These are phyloP conservation scores for Ptilodon capucinus DNA, from an alignment of 2,888 invertebrate species.

Conservation along the genomic window DNA sequence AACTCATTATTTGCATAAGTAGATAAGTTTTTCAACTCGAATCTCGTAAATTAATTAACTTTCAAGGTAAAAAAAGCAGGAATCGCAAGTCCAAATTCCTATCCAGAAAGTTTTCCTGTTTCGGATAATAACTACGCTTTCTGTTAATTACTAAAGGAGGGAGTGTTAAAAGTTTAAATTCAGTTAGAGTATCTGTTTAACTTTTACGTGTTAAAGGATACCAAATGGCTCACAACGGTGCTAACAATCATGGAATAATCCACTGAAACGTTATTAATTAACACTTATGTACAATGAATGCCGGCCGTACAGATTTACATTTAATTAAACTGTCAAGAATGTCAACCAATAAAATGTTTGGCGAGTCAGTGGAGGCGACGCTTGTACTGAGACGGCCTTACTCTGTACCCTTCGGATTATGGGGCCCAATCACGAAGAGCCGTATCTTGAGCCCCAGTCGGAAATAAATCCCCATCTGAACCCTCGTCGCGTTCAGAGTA, in stretches of 20 bases:
- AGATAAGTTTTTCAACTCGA: conserved; percentile 59
- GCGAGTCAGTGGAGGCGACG: conserved; percentile 17
- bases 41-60: conserved; percentile 72
- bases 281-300: conserved; percentile 1
- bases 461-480: conserved; percentile 65
- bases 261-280: conserved; percentile 7
- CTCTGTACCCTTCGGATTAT: conserved; percentile 49
- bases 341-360: conserved; percentile 36
- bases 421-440: conserved; percentile 54
- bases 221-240: conserved; percentile 24
- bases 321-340: conserved; percentile 38
- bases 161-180: conserved; percentile 56
- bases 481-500: conserved; percentile 56
- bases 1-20: conserved; percentile 66
- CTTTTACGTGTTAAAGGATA: conserved; percentile 20
- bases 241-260: conserved; percentile 26
- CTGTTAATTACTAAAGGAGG: conserved; percentile 59
- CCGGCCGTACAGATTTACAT: conserved; percentile 25
- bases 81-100: conserved; percentile 57
- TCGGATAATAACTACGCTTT: conserved; percentile 60
- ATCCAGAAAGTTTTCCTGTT: conserved; percentile 61
- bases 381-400: conserved; percentile 27
- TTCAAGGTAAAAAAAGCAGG: conserved; percentile 63
- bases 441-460: conserved; percentile 57
- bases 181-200: conserved; percentile 31